Evolutionary conservation across 2,888 invertebrate species (phyloP).

Genomic region (Mesoligia furuncula): DNA sequence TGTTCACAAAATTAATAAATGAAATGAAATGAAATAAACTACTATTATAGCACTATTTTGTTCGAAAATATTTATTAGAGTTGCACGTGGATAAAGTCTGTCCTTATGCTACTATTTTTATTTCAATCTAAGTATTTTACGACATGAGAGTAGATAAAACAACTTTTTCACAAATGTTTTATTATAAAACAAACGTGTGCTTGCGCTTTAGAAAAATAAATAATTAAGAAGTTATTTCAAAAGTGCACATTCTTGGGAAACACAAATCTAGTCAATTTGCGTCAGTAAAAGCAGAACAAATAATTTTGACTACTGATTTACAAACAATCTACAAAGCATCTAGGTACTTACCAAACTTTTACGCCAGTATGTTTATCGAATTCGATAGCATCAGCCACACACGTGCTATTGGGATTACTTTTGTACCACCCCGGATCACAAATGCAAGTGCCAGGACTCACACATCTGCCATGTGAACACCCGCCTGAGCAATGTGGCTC

Average conservation of each 20-base stretch:
- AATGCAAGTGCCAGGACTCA: slow-evolving; percentile 26
- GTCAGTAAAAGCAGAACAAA: background rate
- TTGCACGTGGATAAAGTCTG: background rate
- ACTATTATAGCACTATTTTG: background rate
- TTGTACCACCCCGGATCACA: slow-evolving; percentile 44
- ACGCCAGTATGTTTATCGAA: background rate
- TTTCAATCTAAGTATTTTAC: background rate
- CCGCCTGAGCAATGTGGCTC: slow-evolving; percentile 30
- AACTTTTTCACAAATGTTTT: background rate
- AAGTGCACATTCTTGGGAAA: background rate
- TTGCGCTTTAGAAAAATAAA: background rate
- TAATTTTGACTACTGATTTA: background rate
- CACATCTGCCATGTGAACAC: slow-evolving; percentile 38
- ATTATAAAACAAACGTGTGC: no score
- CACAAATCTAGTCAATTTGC: background rate
- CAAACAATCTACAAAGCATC: no score
- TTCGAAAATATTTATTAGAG: background rate
- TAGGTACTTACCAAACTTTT: slow-evolving; percentile 27
- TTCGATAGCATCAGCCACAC: slow-evolving; percentile 1
- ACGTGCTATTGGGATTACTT: slow-evolving; percentile 14
- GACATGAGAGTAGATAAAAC: background rate
- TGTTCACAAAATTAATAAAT: no score
- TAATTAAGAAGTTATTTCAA: background rate
- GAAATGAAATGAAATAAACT: no score
- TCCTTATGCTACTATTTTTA: background rate